Base-by-base conservation (phyloP, 2,888 invertebrate genomes). In the Chrysolina americana region DNA sequence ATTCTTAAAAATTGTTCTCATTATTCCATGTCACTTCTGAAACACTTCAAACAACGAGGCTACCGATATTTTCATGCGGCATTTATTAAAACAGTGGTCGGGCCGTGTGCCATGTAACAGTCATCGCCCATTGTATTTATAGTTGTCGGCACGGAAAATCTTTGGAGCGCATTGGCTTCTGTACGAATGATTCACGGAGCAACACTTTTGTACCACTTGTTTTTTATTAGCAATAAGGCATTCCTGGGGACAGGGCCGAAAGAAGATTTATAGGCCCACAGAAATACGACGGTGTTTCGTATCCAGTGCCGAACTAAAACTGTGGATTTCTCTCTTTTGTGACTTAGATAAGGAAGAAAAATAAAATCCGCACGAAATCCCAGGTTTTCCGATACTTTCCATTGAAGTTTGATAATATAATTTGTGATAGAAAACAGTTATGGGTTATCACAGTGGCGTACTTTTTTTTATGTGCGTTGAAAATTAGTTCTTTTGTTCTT, bases 151-250 rank as follows among this genome's bases (percentile, higher is more conserved):
- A 70, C 64, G 76, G 68, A 71, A 76, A 70, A 69, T 65, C 68
- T 69, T 62, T 41, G 65, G 62, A 73, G 79, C 75, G 74, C 79
- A 76, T 76, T 78, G 79, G 73, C 79, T 79, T 79, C 75, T 76
- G 65, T 44, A 36, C 41, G 66, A 41, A 68, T 79, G 79, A 79
- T 36, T 79, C 79, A 79, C 72, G 48, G 59, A 41, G 50, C 53
- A 73, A 56, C 70, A 68, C 64, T 65, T 73, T 53, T 19, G 59
- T 68, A 62, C 68, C 59, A 68, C 71, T 76, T 71, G 68, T 73
- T 76, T 76, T 76, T 66, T 66, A 66, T 71, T 71, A 48, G 56
- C 59, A 28, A 59, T 56, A 56, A 59, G 71, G 66, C 71, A 71
- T 71, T 71, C 65, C 71, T 71, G 56, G 19, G 41, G 44, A 47